These are phyloP conservation scores for Selene dorsalis DNA, from an alignment of 2,797 vertebrate genomes.

Conservation along the genomic window DNA sequence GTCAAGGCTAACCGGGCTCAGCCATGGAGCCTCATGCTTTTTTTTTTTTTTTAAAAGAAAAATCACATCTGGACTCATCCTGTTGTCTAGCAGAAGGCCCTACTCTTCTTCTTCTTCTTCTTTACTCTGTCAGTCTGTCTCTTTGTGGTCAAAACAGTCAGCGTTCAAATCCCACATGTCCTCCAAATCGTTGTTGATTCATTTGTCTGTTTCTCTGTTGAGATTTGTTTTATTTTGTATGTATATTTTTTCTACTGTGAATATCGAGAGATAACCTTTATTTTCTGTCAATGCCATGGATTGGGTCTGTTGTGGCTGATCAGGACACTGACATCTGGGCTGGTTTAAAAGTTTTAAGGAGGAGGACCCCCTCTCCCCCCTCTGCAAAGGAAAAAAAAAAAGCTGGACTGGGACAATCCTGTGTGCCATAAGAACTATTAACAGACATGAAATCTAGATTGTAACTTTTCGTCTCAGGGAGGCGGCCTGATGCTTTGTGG, in stretches of 20 bases:
- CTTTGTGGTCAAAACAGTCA: conserved; percentile 48
- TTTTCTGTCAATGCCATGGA: conserved; percentile 76
- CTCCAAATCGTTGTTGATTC: conserved; percentile 59
- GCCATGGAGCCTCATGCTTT: conserved; percentile 34
- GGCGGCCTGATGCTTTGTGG: conserved; percentile 75
- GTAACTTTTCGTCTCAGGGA: conserved; percentile 82
- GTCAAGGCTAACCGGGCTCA: conserved; percentile 32
- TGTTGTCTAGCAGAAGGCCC: conserved; percentile 39
- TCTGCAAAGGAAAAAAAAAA: conserved; percentile 56
- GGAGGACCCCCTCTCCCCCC: conserved; percentile 37
- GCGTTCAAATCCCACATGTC: conserved; percentile 54
- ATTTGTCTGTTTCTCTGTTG: conserved; percentile 64
- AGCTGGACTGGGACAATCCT: conserved; percentile 83
- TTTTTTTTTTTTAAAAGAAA: neutral
- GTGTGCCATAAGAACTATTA: conserved; percentile 84
- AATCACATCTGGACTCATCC: conserved; percentile 37
- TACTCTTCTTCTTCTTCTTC: conserved; percentile 50
- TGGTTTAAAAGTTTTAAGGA: conserved; percentile 62
- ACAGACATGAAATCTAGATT: conserved; percentile 78
- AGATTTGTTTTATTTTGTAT: conserved; percentile 50
- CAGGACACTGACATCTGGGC: conserved; percentile 60
- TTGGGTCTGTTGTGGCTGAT: conserved; percentile 70
- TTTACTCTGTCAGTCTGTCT: conserved; percentile 22
- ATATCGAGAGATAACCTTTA: conserved; percentile 78
- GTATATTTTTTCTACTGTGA: conserved; percentile 84